Base-by-base conservation (phyloP, 2,113 vertebrate species). In the Apteryx mantelli region DNA sequence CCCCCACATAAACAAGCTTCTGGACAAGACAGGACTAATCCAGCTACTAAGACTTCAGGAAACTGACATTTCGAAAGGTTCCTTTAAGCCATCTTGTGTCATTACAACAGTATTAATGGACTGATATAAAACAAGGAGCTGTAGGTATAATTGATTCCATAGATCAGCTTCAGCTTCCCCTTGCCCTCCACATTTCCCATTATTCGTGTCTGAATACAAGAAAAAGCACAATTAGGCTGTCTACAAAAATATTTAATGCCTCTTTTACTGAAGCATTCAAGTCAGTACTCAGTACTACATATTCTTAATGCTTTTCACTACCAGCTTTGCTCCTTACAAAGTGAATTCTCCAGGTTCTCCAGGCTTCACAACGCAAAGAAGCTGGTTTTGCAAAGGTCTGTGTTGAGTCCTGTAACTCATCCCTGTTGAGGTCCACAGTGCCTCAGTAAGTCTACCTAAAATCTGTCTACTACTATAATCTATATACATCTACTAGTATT, bases 181-280 rank as follows among this genome's bases (percentile, higher is more conserved):
- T 7, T 24, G 5, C 11, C 4, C 3, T 16, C 52, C 11, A 19
- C n/a, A 53, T 21, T 68, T 78, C 15, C 13, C 30, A 15, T 18
- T 18, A 17, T 16, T 75, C 70, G 21, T 42, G 16, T 26, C 36
- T 1, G 8, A 60, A 0, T 64, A 4, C 4, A 1, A 6, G 15
- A 7, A 74, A 88, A 17, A 82, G 4, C 32, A 28, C 21, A 64
- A 3, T 0, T 32, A 89, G 86, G 26, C 19, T 84, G 22, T 63
- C 38, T 84, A n/a, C 17, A 70, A 40, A 80, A 91, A 91, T 14
- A 86, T 4, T 34, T 34, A 12, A 28, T 20, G 16, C 3, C n/a
- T 44, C 18, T 19, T 80, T 34, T 48, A 12, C 15, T n/a, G 48
- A 91, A 80, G 28, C 25, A 44, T 8, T 70, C 24, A 44, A 21